Conservation (phyloP, 2,888 invertebrate species). For the Eupithecia inturbata region DNA sequence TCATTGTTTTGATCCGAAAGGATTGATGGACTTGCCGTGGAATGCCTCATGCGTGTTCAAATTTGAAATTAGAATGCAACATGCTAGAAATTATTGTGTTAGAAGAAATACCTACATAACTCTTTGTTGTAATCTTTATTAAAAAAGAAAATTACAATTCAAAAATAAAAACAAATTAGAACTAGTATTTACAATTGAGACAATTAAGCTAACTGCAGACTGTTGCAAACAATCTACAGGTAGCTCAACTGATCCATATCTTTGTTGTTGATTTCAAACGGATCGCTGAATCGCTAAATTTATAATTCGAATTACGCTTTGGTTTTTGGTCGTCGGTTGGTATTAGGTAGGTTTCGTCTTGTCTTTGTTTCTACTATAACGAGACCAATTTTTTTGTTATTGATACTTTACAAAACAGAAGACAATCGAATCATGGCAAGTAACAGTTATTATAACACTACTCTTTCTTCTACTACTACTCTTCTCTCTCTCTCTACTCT, state of each 20-base stretch:
- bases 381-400: too few species aligned
- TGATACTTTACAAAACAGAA: too few species aligned
- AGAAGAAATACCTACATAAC: not conserved
- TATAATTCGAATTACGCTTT: not conserved
- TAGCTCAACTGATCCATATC: too few species aligned
- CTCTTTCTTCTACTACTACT: too few species aligned
- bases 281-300: not conserved
- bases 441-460: too few species aligned
- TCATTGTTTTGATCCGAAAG: conserved; percentile 79
- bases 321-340: not conserved
- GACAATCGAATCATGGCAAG: too few species aligned
- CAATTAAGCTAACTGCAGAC: too few species aligned
- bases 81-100: conserved; percentile 10
- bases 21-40: conserved; percentile 61
- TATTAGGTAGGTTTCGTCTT: not conserved
- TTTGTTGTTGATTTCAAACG: not conserved
- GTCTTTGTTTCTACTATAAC: not conserved
- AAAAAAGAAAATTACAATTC: too few species aligned
- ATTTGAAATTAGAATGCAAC: conserved; percentile 39
- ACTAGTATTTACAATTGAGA: too few species aligned
- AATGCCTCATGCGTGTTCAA: conserved; percentile 28
- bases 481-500: too few species aligned
- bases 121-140: not conserved
- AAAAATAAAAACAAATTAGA: too few species aligned
- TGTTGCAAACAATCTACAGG: too few species aligned